Base-by-base conservation (phyloP, 2,888 invertebrate genomes). In the Dasypolia templi region DNA sequence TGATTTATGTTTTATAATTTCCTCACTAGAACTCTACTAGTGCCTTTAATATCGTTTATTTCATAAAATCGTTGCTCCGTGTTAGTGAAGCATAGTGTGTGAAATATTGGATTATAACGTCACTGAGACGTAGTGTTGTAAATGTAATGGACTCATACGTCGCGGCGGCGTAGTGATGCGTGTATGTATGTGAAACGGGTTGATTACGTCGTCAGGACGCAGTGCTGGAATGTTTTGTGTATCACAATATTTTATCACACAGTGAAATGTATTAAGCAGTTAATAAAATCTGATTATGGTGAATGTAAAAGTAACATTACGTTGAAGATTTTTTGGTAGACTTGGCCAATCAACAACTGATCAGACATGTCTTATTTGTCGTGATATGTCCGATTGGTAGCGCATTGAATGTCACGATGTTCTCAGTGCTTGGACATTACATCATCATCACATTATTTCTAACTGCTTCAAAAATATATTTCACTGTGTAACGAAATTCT, bases 1-100 rank as follows among this genome's bases (percentile, higher is more conserved):
- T 74, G 29, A 62, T 62, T 56, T 65, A 61, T 75, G 44, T 49
- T 84, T 85, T 85, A 74, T 56, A 39, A 26, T 56, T 49, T 87
- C 89, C 86, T 89, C 95, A 94, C 94, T 95, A 95, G 95, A 85
- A 90, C 88, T 92, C 42, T 95, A 95, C 77, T 95, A 95, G 95
- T 95, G 96, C 95, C 95, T 96, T 96, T 93, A 88, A 90, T 84
- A 87, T 88, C 44, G 63, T 87, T 91, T 89, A 84, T 86, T 88
- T 85, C 83, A 82, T 79, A 81, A 86, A 89, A 89, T 90, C 90
- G 92, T 94, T 93, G 88, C 93, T 95, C 94, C 91, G 89, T 94
- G 94, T 94, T 95, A 95, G 95, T 95, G 94, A 95, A 86, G 90
- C 81, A 85, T 93, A 93, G 84, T 87, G 91, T 91, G 90, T 87